Conservation (phyloP, 2,113 vertebrate genomes). For the Engystomops pustulosus region DNA sequence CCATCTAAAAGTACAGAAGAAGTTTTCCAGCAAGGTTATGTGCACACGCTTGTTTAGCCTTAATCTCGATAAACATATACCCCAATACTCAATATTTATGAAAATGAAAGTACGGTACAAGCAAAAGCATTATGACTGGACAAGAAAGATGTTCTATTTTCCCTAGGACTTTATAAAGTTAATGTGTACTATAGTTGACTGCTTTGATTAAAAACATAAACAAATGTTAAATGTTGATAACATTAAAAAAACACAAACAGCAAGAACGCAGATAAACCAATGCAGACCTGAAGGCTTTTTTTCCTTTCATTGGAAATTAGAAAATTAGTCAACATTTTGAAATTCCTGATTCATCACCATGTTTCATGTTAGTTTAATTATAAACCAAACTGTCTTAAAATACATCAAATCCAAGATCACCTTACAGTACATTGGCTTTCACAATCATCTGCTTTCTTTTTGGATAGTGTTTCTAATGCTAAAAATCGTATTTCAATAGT, state of each 20-base stretch:
- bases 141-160: not conserved
- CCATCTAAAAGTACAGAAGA: conserved; percentile 22
- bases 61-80: conserved; percentile 19
- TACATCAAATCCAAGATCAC: not conserved
- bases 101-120: not conserved
- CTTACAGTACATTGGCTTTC: not conserved
- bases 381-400: not conserved
- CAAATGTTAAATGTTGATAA: too few species aligned
- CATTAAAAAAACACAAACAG: not conserved
- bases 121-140: not conserved
- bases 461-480: not conserved
- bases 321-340: not conserved
- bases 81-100: conserved; percentile 10
- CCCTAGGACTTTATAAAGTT: not conserved
- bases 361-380: not conserved
- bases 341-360: not conserved
- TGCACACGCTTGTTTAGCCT: not conserved
- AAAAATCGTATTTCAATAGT: not conserved
- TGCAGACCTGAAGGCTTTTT: not conserved
- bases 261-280: not conserved
- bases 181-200: not conserved
- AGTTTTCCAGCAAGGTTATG: conserved; percentile 1
- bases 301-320: not conserved
- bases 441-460: not conserved
- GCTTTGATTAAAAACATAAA: too few species aligned